Evolutionary conservation across 2,888 invertebrate genomes (phyloP).

Genomic region (Melieria omissa): DNA sequence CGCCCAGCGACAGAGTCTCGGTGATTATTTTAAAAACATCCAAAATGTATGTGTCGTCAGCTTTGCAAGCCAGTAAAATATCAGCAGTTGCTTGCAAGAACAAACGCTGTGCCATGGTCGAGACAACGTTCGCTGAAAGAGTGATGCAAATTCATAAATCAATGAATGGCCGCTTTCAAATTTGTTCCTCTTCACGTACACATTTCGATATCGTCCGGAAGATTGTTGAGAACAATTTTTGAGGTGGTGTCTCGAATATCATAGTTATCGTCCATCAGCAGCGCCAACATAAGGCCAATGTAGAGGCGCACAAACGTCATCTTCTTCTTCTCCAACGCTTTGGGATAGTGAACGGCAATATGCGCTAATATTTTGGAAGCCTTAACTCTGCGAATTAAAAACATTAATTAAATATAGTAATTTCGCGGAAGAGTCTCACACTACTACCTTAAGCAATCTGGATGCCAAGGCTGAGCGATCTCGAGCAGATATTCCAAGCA

Average conservation of each 20-base stretch:
- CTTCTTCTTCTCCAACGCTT: slow-evolving; percentile 47
- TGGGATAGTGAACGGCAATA: slow-evolving; percentile 47
- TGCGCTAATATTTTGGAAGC: slow-evolving; percentile 53
- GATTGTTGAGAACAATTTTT: slow-evolving; percentile 50
- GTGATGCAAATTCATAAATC: slow-evolving; percentile 23
- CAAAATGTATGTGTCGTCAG: slow-evolving; percentile 49
- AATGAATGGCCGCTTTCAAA: background rate
- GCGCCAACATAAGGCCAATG: slow-evolving; percentile 52
- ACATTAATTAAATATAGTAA: background rate
- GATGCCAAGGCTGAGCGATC: slow-evolving; percentile 52
- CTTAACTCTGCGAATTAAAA: slow-evolving; percentile 47
- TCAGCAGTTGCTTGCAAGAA: slow-evolving; percentile 52
- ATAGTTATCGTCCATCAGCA: slow-evolving; percentile 60
- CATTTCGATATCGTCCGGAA: slow-evolving; percentile 50
- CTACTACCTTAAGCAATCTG: slow-evolving; percentile 53
- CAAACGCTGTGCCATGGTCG: slow-evolving; percentile 53
- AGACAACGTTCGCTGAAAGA: slow-evolving; percentile 47
- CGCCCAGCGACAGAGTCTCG: slow-evolving; percentile 43
- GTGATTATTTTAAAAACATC: slow-evolving; percentile 54
- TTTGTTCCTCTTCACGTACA: slow-evolving; percentile 43
- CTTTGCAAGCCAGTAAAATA: slow-evolving; percentile 42
- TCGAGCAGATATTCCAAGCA: slow-evolving; percentile 53
- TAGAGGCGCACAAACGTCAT: slow-evolving; percentile 52
- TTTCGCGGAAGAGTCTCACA: background rate
- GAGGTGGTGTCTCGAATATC: slow-evolving; percentile 56